Evolutionary conservation across 2,797 vertebrate genomes (phyloP), one percentile per base, ranked within the genome.

Genomic region (Gobionotothen gibberifrons): DNA sequence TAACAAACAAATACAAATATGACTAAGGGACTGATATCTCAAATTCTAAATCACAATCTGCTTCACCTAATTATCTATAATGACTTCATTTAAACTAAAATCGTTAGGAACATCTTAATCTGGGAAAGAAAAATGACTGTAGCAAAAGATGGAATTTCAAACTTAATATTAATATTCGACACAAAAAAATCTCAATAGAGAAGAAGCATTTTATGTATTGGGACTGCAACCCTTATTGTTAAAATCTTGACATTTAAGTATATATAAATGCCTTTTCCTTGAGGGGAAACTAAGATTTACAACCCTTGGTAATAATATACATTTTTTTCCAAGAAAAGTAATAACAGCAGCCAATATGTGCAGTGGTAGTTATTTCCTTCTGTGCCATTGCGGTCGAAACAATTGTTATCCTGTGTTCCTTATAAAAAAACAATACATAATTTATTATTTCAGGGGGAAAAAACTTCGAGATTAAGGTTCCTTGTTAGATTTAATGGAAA

Each of bases 401-500:
- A 46, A 46, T 46, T 48, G 1, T 48, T 36, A 19, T 62, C 5
- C 5, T 19, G n/a, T 43, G 4, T 19, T 39, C 17, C n/a, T 43
- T 16, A 16, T 43, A 19, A 59, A 26, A 59, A 36, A 36, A 6
- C 8, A 8, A 36, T 36, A 9, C 36, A 26, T 26, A 4, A 55
- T 36, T 5, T 12, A 55, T 36, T n/a, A 39, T 19, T 56, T 39
- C 48, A 49, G 48, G 19, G 11, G 32, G 16, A 3, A 53, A 53
- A 32, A 1, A 0, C 16, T 16, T 0, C 16, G 10, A 43, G n/a
- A 14, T 49, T 19, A 36, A 5, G 3, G 13, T 69, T 56, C 22
- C 12, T 40, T 40, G 12, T 44, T 49, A 21, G 47, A 63, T 49
- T 36, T 48, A 62, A 42, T 52, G n/a, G 48, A 53, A 43, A 60